These are phyloP conservation scores for Etheostoma perlongum DNA, from an alignment of 2,797 vertebrate genomes.

Conservation along the genomic window DNA sequence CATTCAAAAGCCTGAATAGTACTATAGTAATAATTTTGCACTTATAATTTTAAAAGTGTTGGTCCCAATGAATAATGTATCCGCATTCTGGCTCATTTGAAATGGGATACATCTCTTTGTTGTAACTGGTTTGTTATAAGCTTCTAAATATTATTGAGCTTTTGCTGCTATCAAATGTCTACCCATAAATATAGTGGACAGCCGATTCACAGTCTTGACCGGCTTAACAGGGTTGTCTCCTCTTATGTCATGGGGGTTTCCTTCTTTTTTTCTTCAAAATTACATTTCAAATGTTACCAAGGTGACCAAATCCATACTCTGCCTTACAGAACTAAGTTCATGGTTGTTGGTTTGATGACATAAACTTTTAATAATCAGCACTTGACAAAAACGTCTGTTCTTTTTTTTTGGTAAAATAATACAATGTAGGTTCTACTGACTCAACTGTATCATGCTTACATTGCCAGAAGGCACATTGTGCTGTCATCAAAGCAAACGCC, in stretches of 20 bases:
- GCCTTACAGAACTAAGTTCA: slow-evolving; percentile 44
- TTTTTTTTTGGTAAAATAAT: slow-evolving; percentile 13
- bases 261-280: slow-evolving; percentile 42
- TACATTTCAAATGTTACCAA: slow-evolving; percentile 64
- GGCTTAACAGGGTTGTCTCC: slow-evolving; percentile 47
- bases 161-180: slow-evolving; percentile 42
- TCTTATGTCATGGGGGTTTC: slow-evolving; percentile 46
- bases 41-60: slow-evolving; percentile 32
- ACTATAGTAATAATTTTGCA: slow-evolving; percentile 22
- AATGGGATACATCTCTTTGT: slow-evolving; percentile 32
- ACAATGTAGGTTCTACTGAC: not conserved
- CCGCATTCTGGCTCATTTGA: slow-evolving; percentile 16
- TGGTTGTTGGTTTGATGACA: slow-evolving; percentile 39
- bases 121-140: slow-evolving; percentile 46
- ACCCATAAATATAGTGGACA: slow-evolving; percentile 54
- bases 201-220: slow-evolving; percentile 61
- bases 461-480: slow-evolving; percentile 33
- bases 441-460: slow-evolving; percentile 29
- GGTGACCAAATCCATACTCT: slow-evolving; percentile 69
- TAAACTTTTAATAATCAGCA: slow-evolving; percentile 39
- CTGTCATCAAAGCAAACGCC: slow-evolving; percentile 43
- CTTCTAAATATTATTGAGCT: slow-evolving; percentile 43
- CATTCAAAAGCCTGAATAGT: slow-evolving; percentile 25
- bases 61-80: slow-evolving; percentile 29
- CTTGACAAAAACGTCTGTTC: not conserved